Evolutionary conservation across 2,888 invertebrate genomes (phyloP), one percentile per base, ranked within the genome.

Genomic region (Lysandra coridon): DNA sequence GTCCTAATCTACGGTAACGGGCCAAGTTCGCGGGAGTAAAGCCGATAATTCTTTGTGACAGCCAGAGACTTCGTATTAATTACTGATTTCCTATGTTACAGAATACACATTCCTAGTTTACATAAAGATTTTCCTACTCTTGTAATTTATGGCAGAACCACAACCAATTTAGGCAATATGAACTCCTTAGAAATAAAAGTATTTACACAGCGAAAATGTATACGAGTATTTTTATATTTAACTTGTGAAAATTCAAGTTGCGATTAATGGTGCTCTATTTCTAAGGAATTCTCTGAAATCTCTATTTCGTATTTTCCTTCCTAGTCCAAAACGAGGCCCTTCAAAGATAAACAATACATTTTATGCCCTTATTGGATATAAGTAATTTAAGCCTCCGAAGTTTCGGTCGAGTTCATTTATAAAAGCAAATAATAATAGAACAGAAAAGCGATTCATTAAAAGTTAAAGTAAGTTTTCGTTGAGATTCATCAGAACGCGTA

Each of bases 401-500:
- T 76, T 76, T 76, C 33, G 14, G 44, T 17, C 33, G 53, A 76
- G 44, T 75, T 75, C 49, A 53, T 76, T 53, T 76, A 75, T 53
- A 76, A 76, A 76, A 76, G 76, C 57, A 76, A 76, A 76, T 76
- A 76, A 57, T 76, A 75, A 76, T 76, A 76, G 53, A 33, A 33
- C 12, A 17, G 57, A 76, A 76, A 76, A 76, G 76, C 76, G 76
- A 76, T 76, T 76, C 76, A 76, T 76, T 57, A 76, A 76, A 76
- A 76, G 76, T 76, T 76, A 57, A 33, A 57, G 49, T 14, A 76
- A 53, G 30, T 76, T 76, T 57, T 7, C 44, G 17, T 33, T 57
- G 53, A 76, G 53, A 76, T 53, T 76, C 53, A 49, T 75, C 75
- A 14, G 33, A 75, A 53, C 30, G 76, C 76, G 30, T 33, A 76